Conservation (phyloP, 2,888 invertebrate genomes). For the Leptopterna dolabrata region DNA sequence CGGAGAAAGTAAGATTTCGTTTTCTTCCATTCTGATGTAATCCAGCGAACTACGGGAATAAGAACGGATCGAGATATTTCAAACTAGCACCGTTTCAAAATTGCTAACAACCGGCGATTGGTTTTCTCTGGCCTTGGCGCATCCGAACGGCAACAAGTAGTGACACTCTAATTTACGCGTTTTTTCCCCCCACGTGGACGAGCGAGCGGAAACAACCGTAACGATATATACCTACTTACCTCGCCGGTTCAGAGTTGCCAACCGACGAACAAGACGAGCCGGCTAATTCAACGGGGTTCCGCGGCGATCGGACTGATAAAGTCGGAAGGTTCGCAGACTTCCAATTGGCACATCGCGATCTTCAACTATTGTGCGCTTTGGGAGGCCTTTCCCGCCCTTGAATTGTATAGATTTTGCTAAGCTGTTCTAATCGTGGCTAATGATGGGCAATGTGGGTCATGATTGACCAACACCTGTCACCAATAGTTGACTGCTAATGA, state of each 20-base stretch:
- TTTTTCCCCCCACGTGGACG: background rate
- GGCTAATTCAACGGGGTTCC: background rate
- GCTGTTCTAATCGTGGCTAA: background rate
- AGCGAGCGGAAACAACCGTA: background rate
- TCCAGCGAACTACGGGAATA: too few relatives aligned
- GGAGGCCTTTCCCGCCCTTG: constrained; percentile 1
- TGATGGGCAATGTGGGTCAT: constrained; percentile 18
- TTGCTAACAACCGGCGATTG: background rate
- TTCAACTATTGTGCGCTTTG: background rate
- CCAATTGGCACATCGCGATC: constrained; percentile 8
- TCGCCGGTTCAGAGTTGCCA: background rate
- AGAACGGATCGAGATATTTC: too few relatives aligned
- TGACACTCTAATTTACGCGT: background rate
- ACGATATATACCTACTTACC: too few relatives aligned
- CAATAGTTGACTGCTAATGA: background rate
- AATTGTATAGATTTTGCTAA: background rate
- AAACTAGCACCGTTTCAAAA: too few relatives aligned
- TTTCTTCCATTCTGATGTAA: too few relatives aligned
- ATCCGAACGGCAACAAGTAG: background rate
- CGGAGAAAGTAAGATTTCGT: too few relatives aligned
- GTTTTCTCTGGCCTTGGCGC: background rate
- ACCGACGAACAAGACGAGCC: background rate
- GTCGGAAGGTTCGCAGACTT: background rate
- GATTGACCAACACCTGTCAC: background rate
- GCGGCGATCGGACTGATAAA: background rate